These are phyloP conservation scores for Rugalucina vietnamica DNA, from an alignment of 2,888 invertebrate species.

Conservation along the genomic window DNA sequence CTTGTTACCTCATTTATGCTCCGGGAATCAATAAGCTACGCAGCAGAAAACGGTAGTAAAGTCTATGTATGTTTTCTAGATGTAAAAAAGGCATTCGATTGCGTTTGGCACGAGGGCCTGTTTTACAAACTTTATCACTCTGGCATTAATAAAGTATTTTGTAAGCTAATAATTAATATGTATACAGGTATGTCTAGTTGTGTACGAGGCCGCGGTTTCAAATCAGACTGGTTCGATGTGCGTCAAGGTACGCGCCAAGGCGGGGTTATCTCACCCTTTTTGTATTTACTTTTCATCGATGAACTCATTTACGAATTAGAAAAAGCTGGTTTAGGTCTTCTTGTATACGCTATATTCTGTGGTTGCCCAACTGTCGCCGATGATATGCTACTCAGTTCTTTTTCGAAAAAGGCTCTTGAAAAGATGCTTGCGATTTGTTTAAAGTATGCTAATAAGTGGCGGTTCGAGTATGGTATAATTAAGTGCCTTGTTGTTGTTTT, in stretches of 20 bases:
- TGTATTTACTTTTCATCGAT: constrained; percentile 20
- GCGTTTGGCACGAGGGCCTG: constrained; percentile 16
- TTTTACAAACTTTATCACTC: neutral
- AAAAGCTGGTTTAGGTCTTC: neutral
- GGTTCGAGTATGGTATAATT: neutral
- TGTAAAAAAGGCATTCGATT: constrained; percentile 13
- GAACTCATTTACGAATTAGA: neutral
- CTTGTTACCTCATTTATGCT: neutral
- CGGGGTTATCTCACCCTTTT: constrained; percentile 8
- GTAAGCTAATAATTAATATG: neutral
- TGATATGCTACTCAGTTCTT: constrained; percentile 15
- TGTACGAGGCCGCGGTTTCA: neutral
- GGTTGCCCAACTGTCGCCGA: constrained; percentile 22
- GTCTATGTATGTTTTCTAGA: constrained; percentile 17
- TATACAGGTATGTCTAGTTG: neutral
- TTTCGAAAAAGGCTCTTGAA: neutral
- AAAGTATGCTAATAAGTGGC: constrained; percentile 3
- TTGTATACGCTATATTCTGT: neutral
- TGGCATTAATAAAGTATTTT: neutral
- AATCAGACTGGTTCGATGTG: constrained; percentile 13
- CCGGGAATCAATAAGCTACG: neutral
- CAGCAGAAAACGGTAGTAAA: constrained; percentile 7
- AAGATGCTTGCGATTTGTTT: neutral
- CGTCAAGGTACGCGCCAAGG: constrained; percentile 26
- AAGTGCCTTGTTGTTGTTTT: constrained; percentile 14